A percentile compares a stretch with the other conserved stretches of the same genome.
Evolutionary conservation across 2,888 invertebrate genomes (phyloP).

Genomic region (Plusia festucae): DNA sequence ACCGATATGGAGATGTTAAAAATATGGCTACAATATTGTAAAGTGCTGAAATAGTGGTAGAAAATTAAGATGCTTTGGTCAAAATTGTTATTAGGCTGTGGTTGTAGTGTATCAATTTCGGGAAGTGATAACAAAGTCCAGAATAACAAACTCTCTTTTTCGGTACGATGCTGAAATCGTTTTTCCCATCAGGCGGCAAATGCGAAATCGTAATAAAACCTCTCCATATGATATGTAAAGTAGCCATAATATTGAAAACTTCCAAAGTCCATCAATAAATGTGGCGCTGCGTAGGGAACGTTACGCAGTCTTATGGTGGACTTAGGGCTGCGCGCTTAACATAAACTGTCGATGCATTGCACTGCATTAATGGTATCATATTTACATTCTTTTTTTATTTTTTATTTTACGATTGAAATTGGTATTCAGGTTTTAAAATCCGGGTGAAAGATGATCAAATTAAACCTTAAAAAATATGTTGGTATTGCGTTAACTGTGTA

Average conservation of each 20-base stretch:
- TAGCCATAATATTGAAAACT: constrained; percentile 89
- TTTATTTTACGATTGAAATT: no score
- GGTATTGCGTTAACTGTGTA: no score
- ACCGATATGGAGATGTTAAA: constrained; percentile 54
- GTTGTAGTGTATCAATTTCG: constrained; percentile 21
- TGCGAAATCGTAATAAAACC: constrained; percentile 89
- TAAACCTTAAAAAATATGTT: no score
- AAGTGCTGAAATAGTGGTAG: constrained; percentile 28
- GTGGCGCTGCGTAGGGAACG: constrained; percentile 83
- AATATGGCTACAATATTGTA: constrained; percentile 52
- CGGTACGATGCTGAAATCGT: constrained; percentile 70
- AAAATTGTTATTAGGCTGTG: not conserved
- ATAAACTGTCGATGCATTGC: constrained; percentile 12
- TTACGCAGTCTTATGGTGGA: constrained; percentile 68
- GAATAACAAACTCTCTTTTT: constrained; percentile 64
- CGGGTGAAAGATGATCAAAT: no score
- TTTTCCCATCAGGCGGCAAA: constrained; percentile 87
- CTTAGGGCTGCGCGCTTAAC: constrained; percentile 49
- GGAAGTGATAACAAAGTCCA: constrained; percentile 55
- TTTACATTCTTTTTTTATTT: not conserved
- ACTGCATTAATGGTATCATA: not conserved
- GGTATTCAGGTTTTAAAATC: no score
- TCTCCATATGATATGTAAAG: constrained; percentile 87
- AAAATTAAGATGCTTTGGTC: constrained; percentile 11
- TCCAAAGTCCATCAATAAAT: constrained; percentile 89